These are phyloP conservation scores for Ceryle rudis DNA, from an alignment of 2,797 vertebrate species.

Conservation along the genomic window DNA sequence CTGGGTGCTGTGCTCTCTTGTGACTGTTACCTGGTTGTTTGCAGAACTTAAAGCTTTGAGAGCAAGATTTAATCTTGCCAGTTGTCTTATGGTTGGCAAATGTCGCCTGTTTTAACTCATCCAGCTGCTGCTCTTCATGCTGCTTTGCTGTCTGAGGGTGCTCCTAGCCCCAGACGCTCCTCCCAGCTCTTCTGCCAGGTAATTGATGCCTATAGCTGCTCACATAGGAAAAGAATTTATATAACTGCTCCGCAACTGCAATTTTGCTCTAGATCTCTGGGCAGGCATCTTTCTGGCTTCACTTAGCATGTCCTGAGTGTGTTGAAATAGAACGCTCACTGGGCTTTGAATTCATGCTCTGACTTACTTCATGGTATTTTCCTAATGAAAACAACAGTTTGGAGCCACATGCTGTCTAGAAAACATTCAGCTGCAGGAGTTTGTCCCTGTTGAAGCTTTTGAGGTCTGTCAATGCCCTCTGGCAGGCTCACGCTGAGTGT, in stretches of 20 bases:
- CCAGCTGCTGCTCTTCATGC: rapidly evolving
- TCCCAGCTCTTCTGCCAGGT: not conserved
- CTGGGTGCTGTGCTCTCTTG: not conserved
- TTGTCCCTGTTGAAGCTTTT: not conserved
- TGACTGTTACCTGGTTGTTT: not conserved
- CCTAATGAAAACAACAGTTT: not conserved
- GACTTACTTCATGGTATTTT: not conserved
- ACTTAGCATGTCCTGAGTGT: rapidly evolving
- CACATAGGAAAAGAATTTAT: not conserved
- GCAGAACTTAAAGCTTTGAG: not conserved
- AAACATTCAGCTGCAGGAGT: not conserved
- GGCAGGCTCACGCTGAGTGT: rapidly evolving
- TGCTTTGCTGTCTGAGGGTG: rapidly evolving
- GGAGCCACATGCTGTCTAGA: not conserved
- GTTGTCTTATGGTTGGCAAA: not conserved
- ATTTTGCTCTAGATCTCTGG: not conserved
- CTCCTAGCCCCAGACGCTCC: not conserved
- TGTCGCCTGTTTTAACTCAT: rapidly evolving
- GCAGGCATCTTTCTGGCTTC: not conserved
- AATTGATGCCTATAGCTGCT: not conserved
- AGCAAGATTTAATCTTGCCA: not conserved
- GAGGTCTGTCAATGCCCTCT: not conserved
- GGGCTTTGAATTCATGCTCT: not conserved
- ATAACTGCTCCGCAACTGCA: not conserved
- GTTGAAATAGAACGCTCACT: not conserved